A percentile compares a stretch with the other conserved stretches of the same genome.
Conservation (phyloP, 2,797 vertebrate species). For the Karalla daura region DNA sequence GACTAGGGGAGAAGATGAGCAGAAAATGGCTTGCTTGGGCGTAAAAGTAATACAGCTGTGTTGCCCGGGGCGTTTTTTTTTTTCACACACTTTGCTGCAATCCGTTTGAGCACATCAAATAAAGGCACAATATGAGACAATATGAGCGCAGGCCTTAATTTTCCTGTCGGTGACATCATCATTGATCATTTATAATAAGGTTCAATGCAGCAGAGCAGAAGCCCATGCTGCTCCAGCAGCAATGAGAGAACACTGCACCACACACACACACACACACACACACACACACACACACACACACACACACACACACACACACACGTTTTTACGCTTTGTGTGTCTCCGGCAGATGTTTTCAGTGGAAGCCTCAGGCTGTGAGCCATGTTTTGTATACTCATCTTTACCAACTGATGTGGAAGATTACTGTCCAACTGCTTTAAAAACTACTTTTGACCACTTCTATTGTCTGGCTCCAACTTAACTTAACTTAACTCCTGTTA, state of each 20-base stretch:
- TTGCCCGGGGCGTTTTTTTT: neutral
- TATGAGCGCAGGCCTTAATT: constrained; percentile 15
- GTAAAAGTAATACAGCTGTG: constrained; percentile 11
- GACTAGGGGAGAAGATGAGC: constrained; percentile 1
- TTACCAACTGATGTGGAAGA: constrained; percentile 48
- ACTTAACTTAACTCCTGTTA: neutral
- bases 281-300: constrained; percentile 9
- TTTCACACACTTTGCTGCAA: constrained; percentile 15
- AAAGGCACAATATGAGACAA: constrained; percentile 28
- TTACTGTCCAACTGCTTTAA: neutral
- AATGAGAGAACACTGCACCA: constrained; percentile 7
- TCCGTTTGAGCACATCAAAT: constrained; percentile 19
- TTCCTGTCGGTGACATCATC: constrained; percentile 35
- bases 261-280: constrained; percentile 7
- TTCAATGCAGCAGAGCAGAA: constrained; percentile 48
- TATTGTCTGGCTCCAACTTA: neutral
- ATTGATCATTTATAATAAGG: constrained; percentile 58
- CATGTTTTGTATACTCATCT: constrained; percentile 41
- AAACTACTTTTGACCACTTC: neutral
- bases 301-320: neutral
- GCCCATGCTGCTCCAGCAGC: constrained; percentile 17
- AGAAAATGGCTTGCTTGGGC: constrained; percentile 17
- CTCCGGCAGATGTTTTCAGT: constrained; percentile 57
- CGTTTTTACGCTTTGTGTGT: constrained; percentile 6
- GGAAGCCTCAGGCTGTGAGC: constrained; percentile 37